Percentiles rank a stretch among this genome's conserved stretches.
phyloP scores from a whole-genome alignment of 2,113 vertebrate genomes.

The Phyllostomus hastatus region DNA sequence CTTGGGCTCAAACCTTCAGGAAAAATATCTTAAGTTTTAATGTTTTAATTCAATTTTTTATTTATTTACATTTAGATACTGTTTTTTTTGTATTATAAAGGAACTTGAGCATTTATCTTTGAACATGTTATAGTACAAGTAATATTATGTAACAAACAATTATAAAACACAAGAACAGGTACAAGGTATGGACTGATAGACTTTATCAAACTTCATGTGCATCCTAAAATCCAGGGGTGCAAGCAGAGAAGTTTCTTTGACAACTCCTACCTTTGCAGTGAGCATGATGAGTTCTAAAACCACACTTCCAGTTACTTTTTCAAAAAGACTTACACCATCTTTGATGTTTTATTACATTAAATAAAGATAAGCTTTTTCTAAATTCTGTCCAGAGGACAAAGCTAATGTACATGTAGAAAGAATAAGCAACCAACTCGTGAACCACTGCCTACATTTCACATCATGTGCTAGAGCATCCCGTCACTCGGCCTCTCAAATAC shows the following conservation, averaged over 20 bases:
- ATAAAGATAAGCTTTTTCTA: background rate
- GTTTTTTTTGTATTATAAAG: too few relatives aligned
- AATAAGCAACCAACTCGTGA: background rate
- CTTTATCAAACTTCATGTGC: slow-evolving; percentile 11
- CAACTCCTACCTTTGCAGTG: background rate
- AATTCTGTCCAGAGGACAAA: background rate
- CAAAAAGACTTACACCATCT: background rate
- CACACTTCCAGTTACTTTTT: background rate
- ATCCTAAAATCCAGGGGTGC: background rate
- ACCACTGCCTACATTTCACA: background rate
- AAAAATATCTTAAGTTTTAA: too few relatives aligned
- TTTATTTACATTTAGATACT: too few relatives aligned
- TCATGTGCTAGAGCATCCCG: background rate
- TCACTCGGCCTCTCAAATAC: background rate
- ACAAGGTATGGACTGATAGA: background rate
- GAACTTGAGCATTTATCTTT: too few relatives aligned
- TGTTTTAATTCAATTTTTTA: too few relatives aligned
- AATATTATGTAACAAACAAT: too few relatives aligned
- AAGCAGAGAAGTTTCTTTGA: background rate
- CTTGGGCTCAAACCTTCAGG: too few relatives aligned
- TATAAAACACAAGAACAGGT: too few relatives aligned
- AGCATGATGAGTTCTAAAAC: background rate
- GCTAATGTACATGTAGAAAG: background rate
- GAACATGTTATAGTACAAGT: too few relatives aligned
- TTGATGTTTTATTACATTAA: background rate